phyloP scores from a whole-genome alignment of 2,797 vertebrate species.

The Zalophus californianus region DNA sequence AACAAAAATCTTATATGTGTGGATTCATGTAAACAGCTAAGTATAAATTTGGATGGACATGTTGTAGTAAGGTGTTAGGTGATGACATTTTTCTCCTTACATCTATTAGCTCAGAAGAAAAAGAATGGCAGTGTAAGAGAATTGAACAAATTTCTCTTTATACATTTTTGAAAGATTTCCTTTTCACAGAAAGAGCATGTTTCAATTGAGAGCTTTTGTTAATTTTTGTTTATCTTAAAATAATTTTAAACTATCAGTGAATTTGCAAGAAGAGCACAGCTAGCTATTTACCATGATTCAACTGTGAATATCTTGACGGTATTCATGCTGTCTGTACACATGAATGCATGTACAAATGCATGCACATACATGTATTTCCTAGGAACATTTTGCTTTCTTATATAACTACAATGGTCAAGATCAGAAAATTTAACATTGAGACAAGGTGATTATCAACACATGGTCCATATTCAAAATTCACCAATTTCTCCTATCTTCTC shows the following conservation, averaged over 20 bases:
- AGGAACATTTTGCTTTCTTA: neutral
- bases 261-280: neutral
- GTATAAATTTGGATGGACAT: neutral
- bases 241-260: neutral
- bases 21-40: neutral
- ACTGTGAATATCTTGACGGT: neutral
- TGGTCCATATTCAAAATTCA: neutral
- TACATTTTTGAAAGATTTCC: neutral
- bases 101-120: neutral
- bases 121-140: neutral
- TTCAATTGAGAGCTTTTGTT: neutral
- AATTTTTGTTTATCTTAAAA: neutral
- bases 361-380: neutral
- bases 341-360: neutral
- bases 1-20: neutral
- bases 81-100: neutral
- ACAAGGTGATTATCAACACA: neutral
- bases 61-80: neutral
- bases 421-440: neutral
- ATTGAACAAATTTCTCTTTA: neutral
- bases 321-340: neutral
- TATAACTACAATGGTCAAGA: neutral
- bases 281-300: neutral
- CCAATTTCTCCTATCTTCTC: neutral
- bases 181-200: neutral